These are phyloP conservation scores for Hoplostethus atlanticus DNA, from an alignment of 2,797 vertebrate species.

Conservation along the genomic window DNA sequence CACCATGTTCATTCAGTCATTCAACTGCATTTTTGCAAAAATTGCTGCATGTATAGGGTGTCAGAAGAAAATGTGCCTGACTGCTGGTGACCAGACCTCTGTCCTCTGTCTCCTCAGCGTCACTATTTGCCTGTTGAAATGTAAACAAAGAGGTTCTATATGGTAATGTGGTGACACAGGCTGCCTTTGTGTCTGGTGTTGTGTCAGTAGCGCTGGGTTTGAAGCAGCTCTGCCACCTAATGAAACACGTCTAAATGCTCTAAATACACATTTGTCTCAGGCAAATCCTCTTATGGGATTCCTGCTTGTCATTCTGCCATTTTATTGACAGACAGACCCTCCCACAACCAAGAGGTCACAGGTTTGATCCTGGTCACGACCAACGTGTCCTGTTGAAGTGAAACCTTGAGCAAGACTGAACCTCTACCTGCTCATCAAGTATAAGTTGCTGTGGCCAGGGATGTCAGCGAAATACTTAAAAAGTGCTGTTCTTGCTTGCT, in stretches of 20 bases:
- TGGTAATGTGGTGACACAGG: not conserved
- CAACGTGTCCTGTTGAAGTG: too few relatives aligned
- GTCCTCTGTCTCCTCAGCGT: not conserved
- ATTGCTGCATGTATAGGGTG: too few relatives aligned
- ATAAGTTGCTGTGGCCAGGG: not conserved
- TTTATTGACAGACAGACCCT: too few relatives aligned
- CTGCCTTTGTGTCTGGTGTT: not conserved
- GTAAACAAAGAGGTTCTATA: constrained; percentile 2
- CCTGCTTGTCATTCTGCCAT: not conserved
- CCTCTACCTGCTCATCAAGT: too few relatives aligned
- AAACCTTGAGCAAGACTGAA: too few relatives aligned
- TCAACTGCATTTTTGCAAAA: too few relatives aligned
- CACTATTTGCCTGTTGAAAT: not conserved
- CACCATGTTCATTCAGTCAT: not conserved
- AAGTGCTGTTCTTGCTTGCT: too few relatives aligned
- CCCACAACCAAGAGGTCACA: too few relatives aligned
- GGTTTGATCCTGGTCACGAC: too few relatives aligned
- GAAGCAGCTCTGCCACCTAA: not conserved
- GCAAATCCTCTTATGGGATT: not conserved
- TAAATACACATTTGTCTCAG: not conserved
- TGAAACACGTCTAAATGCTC: not conserved
- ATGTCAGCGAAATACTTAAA: too few relatives aligned
- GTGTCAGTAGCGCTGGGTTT: not conserved
- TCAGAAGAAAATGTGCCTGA: too few relatives aligned
- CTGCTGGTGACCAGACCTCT: too few relatives aligned